phyloP scores from a whole-genome alignment of 2,797 vertebrate genomes.

The Cygnus olor region DNA sequence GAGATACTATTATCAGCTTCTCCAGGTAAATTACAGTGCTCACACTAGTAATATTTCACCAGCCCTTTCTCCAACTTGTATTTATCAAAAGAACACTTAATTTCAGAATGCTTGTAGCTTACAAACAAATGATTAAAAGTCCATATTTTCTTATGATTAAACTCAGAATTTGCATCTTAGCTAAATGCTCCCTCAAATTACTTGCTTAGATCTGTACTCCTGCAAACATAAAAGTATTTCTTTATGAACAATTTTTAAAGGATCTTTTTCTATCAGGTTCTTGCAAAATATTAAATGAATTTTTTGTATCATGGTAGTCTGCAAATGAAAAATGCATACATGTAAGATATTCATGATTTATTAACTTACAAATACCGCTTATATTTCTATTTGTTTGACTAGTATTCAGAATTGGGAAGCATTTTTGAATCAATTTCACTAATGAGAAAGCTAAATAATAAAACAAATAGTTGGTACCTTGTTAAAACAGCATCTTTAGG shows the following conservation, averaged over 20 bases:
- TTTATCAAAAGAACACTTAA: background rate
- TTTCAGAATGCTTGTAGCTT: background rate
- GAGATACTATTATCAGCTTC: background rate
- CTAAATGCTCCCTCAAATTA: background rate
- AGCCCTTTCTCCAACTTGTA: background rate
- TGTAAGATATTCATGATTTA: constrained; percentile 35
- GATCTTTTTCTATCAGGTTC: background rate
- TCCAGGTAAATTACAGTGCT: background rate
- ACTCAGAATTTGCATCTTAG: background rate
- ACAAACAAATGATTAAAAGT: background rate
- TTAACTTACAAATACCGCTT: constrained; percentile 19
- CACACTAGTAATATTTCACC: background rate
- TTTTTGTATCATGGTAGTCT: constrained; percentile 49
- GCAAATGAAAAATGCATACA: constrained; percentile 46
- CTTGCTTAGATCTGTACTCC: background rate
- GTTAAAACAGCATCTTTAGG: background rate
- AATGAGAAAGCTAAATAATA: background rate
- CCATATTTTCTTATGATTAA: background rate
- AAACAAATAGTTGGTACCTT: background rate
- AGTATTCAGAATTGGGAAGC: background rate
- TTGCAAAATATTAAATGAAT: constrained; percentile 60
- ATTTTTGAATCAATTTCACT: background rate
- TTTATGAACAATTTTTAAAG: constrained; percentile 49
- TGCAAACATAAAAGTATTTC: background rate
- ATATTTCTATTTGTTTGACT: background rate